Evolutionary conservation across 2,797 vertebrate species (phyloP).

Genomic region (Mycteria americana): DNA sequence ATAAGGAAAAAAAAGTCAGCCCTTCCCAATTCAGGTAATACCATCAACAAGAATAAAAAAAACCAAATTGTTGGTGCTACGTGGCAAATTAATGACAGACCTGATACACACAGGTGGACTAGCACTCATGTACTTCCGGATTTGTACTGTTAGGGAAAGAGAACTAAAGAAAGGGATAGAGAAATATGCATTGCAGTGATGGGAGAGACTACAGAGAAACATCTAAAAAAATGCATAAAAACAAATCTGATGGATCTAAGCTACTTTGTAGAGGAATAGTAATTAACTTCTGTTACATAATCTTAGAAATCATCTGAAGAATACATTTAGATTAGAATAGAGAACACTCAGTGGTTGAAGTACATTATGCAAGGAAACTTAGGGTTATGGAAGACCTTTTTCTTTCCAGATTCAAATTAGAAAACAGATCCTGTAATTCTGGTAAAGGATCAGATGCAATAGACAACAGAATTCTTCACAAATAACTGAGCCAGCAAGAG

Average conservation of each 20-base stretch:
- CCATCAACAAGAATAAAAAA: neutral
- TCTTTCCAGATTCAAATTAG: neutral
- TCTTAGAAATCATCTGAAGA: neutral
- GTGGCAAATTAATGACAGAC: neutral
- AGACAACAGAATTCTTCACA: neutral
- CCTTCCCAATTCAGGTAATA: neutral
- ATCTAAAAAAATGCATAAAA: neutral
- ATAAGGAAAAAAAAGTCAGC: neutral
- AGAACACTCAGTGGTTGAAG: neutral
- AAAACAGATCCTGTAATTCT: neutral
- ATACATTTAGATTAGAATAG: neutral
- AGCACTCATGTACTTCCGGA: neutral
- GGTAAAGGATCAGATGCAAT: neutral
- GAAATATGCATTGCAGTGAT: fast-evolving
- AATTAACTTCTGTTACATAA: neutral
- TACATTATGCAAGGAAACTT: neutral
- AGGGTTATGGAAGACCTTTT: neutral
- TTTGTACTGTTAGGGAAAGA: neutral
- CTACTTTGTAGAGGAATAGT: neutral
- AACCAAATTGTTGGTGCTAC: neutral
- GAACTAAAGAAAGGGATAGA: neutral
- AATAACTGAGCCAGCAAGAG: neutral
- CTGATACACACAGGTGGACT: fast-evolving
- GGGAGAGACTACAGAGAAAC: neutral
- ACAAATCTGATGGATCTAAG: neutral